Evolutionary conservation across 1,140 invertebrate genomes (phyloP).

Genomic region (Caenorhabditis latens): DNA sequence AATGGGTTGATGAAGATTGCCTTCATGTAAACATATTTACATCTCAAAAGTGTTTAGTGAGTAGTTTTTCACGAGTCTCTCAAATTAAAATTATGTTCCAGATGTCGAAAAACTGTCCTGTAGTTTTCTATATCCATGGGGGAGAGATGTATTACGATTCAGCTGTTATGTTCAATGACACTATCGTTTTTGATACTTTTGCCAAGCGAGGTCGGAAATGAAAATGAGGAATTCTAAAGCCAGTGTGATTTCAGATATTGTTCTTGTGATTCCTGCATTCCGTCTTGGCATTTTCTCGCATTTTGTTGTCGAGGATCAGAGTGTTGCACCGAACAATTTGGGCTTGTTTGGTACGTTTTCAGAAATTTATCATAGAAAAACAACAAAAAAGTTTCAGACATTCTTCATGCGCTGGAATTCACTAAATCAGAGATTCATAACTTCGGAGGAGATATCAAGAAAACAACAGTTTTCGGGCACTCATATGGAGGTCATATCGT

Average conservation of each 20-base stretch:
- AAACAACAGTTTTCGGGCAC: slow-evolving; percentile 91
- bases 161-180: slow-evolving; percentile 52
- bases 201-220: not conserved
- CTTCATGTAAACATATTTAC: slow-evolving; percentile 55
- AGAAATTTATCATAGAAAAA: not conserved
- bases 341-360: slow-evolving; percentile 15
- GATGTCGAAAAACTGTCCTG: slow-evolving; percentile 30
- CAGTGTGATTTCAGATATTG: slow-evolving; percentile 9
- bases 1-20: slow-evolving; percentile 60
- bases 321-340: slow-evolving; percentile 42
- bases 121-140: slow-evolving; percentile 51
- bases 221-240: not conserved
- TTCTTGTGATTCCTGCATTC: slow-evolving; percentile 49
- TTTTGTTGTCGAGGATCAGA: not conserved
- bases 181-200: not conserved
- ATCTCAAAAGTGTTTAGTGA: slow-evolving; percentile 41
- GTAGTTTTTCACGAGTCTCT: not conserved
- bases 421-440: slow-evolving; percentile 84
- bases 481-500: slow-evolving; percentile 93
- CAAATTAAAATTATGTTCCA: not conserved
- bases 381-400: not conserved
- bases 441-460: slow-evolving; percentile 92
- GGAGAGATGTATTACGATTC: slow-evolving; percentile 53
- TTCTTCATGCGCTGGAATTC: slow-evolving; percentile 89
- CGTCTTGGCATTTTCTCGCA: slow-evolving; percentile 28